A percentile compares a stretch with the other conserved stretches of the same genome.
Conservation (phyloP, 2,888 invertebrate species). For the Liopterus haemorrhoidalis region DNA sequence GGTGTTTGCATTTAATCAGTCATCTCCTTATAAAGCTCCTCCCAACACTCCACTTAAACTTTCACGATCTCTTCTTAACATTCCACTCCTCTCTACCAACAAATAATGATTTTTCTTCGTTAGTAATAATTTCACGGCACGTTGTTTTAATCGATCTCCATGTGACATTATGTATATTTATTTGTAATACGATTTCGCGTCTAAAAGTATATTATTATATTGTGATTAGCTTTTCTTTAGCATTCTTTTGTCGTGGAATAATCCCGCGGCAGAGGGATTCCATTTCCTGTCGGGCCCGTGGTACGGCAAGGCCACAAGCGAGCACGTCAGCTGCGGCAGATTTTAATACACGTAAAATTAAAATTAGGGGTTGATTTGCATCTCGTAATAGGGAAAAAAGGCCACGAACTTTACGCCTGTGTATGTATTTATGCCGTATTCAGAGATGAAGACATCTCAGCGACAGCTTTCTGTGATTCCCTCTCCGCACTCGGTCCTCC, state of each 20-base stretch:
- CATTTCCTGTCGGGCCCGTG: background rate
- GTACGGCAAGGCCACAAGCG: constrained; percentile 33
- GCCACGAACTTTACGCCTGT: constrained; percentile 12
- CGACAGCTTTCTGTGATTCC: too few species aligned
- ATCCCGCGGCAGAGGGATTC: constrained; percentile 38
- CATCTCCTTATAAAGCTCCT: constrained; percentile 21
- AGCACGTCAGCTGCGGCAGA: constrained; percentile 51
- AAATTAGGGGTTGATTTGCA: constrained; percentile 56
- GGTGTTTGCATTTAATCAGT: constrained; percentile 25
- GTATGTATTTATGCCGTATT: too few species aligned
- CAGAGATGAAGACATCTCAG: too few species aligned
- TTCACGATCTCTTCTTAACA: too few species aligned
- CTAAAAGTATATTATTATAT: constrained; percentile 41
- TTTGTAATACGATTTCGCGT: constrained; percentile 37
- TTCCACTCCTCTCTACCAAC: too few species aligned
- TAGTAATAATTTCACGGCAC: constrained; percentile 21
- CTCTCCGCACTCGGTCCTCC: too few species aligned
- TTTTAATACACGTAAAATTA: constrained; percentile 58
- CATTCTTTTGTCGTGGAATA: constrained; percentile 44
- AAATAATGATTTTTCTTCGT: too few species aligned
- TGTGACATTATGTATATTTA: too few species aligned
- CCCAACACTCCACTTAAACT: too few species aligned
- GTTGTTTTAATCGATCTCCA: too few species aligned
- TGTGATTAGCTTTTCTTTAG: constrained; percentile 39
- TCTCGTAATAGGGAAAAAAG: constrained; percentile 53